Conservation (phyloP, 2,797 vertebrate species). For the Leptodactylus fallax region DNA sequence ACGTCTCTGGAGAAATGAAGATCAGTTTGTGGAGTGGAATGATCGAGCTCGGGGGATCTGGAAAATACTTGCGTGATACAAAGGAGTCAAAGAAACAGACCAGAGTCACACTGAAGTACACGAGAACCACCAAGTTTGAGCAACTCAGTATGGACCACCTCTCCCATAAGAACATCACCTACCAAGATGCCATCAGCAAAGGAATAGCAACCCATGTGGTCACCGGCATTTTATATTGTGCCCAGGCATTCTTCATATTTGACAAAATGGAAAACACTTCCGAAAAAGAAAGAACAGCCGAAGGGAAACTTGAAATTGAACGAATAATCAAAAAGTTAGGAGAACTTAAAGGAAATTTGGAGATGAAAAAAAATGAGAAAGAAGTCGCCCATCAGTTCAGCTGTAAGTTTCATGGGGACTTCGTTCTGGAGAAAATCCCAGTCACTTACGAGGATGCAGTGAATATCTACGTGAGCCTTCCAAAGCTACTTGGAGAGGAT, state of each 20-base stretch:
- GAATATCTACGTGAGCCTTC: background rate
- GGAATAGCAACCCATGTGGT: background rate
- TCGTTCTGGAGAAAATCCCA: background rate
- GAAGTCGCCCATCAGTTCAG: background rate
- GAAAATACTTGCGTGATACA: background rate
- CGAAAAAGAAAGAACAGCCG: background rate
- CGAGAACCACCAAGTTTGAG: background rate
- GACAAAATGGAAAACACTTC: background rate
- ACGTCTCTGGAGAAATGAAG: background rate
- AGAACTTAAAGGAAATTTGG: background rate
- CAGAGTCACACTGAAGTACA: background rate
- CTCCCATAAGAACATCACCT: background rate
- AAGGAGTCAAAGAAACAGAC: background rate
- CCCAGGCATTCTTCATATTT: background rate
- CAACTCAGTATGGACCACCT: background rate
- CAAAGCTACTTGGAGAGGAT: background rate
- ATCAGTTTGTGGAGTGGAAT: background rate
- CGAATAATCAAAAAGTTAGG: background rate
- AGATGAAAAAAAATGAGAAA: background rate
- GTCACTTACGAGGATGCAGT: background rate
- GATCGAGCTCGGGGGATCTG: background rate
- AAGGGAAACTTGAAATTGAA: background rate
- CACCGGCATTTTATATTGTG: background rate
- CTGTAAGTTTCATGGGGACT: background rate
- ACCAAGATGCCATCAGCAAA: background rate